phyloP scores from a whole-genome alignment of 2,797 vertebrate genomes.

The Hemibagrus guttatus region DNA sequence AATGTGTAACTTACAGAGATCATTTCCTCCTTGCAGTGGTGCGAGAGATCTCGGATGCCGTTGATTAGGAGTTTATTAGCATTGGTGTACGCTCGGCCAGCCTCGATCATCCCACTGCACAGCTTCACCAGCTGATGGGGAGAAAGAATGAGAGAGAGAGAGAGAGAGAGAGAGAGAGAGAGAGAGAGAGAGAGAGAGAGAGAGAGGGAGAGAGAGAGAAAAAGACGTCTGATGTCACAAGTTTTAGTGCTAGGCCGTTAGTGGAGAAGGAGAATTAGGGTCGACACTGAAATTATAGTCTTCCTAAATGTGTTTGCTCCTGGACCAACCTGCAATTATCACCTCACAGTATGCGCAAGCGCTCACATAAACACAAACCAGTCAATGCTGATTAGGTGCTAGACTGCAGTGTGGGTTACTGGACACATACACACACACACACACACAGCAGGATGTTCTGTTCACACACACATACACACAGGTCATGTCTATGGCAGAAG shows the following conservation, averaged over 20 bases:
- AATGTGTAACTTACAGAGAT: slow-evolving; percentile 75
- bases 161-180: slow-evolving; percentile 33
- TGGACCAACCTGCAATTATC: slow-evolving; percentile 31
- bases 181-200: slow-evolving; percentile 31
- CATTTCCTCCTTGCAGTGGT: slow-evolving; percentile 84
- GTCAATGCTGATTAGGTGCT: slow-evolving; percentile 5
- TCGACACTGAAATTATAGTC: slow-evolving; percentile 33
- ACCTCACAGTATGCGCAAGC: slow-evolving; percentile 14
- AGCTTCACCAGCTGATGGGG: slow-evolving; percentile 81
- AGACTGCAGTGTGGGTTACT: slow-evolving; percentile 9
- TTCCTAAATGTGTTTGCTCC: slow-evolving; percentile 31
- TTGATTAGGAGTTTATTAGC: slow-evolving; percentile 86
- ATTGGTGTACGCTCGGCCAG: slow-evolving; percentile 80
- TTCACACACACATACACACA: slow-evolving; percentile 10
- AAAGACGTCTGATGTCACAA: not conserved
- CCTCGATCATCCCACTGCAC: slow-evolving; percentile 86
- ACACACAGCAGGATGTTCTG: not conserved
- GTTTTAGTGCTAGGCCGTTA: not conserved
- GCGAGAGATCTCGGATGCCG: slow-evolving; percentile 82
- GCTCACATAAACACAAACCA: slow-evolving; percentile 12
- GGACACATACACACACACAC: slow-evolving; percentile 1
- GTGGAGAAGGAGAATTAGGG: slow-evolving; percentile 21
- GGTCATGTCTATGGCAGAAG: not conserved
- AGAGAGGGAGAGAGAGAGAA: slow-evolving; percentile 25
- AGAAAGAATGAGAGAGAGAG: slow-evolving; percentile 34